These are phyloP conservation scores for Microctonus hyperodae DNA, from an alignment of 2,888 invertebrate genomes.

Conservation along the genomic window DNA sequence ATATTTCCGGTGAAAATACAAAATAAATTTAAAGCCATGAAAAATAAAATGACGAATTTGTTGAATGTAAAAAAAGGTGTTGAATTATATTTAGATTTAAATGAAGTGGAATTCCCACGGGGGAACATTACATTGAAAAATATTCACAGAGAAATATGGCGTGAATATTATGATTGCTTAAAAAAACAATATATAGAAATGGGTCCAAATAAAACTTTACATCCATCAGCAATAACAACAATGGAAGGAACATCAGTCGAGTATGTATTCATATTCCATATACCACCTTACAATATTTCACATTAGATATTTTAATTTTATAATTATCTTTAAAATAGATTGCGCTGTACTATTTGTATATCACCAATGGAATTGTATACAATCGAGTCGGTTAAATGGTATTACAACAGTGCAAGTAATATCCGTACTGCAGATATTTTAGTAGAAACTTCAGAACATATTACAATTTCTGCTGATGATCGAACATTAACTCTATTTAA, in stretches of 20 bases:
- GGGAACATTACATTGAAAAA: slow-evolving; percentile 58
- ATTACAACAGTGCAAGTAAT: slow-evolving; percentile 53
- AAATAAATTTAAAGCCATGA: slow-evolving; percentile 32
- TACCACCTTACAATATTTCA: neutral
- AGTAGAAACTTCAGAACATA: slow-evolving; percentile 63
- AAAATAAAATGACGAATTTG: slow-evolving; percentile 33
- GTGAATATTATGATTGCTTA: slow-evolving; percentile 67
- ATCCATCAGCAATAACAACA: slow-evolving; percentile 58
- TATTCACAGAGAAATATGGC: slow-evolving; percentile 64
- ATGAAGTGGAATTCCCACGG: slow-evolving; percentile 64
- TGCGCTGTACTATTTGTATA: slow-evolving; percentile 65
- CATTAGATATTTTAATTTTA: neutral
- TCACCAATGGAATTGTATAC: slow-evolving; percentile 63
- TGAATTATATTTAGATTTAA: slow-evolving; percentile 43
- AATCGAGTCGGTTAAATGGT: slow-evolving; percentile 64
- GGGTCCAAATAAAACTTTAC: slow-evolving; percentile 56
- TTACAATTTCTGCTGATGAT: slow-evolving; percentile 62
- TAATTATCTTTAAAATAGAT: neutral
- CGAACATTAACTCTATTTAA: slow-evolving; percentile 67
- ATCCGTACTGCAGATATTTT: slow-evolving; percentile 50
- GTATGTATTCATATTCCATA: slow-evolving; percentile 42
- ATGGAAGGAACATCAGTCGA: slow-evolving; percentile 65
- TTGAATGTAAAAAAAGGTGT: slow-evolving; percentile 34
- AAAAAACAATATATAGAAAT: slow-evolving; percentile 55
- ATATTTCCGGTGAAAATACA: slow-evolving; percentile 28